Base-by-base conservation (phyloP, 2,888 invertebrate species). In the Drosophila anomelani region DNA sequence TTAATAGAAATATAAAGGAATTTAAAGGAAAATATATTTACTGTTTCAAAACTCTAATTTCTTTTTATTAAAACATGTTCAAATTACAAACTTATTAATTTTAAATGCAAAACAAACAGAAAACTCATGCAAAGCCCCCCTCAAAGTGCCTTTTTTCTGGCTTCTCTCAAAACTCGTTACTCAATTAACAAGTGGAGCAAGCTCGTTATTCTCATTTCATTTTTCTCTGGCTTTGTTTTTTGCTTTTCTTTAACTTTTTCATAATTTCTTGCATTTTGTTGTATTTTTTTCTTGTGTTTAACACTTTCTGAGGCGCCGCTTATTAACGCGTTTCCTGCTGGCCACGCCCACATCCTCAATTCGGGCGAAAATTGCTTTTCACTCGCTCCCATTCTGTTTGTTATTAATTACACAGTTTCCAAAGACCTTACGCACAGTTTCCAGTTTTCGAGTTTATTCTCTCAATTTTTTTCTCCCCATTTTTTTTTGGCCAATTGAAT, bases 321-420 rank as follows among this genome's bases (percentile, higher is more conserved):
- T 86, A 88, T 88, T 86, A 86, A 79, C 77, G 68, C 68, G 76
- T 77, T 88, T 85, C 88, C 88, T 80, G 75, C 70, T 46, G 56
- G 49, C 77, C 85, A 79, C 86, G 79, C 79, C 84, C 73, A 84
- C 86, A 88, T 88, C 88, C 85, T 85, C 86, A 81, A 78, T 74
- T 81, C 61, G 69, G 59, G 61, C 68, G 62, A 76, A 85, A 85
- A 85, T 80, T 76, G 62, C 78, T 77, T 83, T 85, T 73, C 79
- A 76, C 75, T 79, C 67, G 59, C 62, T 57, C 54, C 60, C 61
- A 63, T 69, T 77, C 76, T 83, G 84, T 85, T 88, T 80, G 79
- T 84, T 84, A 85, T 85, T 85, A 85, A 85, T 88, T 85, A 88
- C 79, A 75, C 75, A 54, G 64, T 75, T 73, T 74, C 57, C 75